Evolutionary conservation across 2,888 invertebrate species (phyloP).

Genomic region (Carabus problematicus): DNA sequence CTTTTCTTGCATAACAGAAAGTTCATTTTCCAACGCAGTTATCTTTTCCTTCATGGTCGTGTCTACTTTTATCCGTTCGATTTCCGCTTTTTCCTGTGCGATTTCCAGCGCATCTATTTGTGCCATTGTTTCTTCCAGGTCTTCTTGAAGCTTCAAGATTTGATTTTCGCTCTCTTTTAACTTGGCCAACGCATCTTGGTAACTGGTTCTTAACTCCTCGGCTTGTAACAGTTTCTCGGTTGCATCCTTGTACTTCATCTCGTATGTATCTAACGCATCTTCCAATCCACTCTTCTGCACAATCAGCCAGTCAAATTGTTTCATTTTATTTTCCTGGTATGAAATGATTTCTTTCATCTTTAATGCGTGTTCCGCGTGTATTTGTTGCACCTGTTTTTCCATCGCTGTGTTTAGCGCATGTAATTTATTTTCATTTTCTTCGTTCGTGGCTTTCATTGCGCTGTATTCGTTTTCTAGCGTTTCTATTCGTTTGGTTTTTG

Average conservation of each 20-base stretch:
- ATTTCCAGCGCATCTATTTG: not conserved
- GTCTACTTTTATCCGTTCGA: not conserved
- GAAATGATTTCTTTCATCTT: too few relatives aligned
- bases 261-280: not conserved
- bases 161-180: conserved; percentile 2
- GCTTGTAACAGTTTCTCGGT: not conserved
- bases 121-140: not conserved
- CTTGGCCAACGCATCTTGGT: not conserved
- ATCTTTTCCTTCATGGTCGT: not conserved
- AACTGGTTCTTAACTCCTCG: not conserved
- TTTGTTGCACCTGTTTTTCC: too few relatives aligned
- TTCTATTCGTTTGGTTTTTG: too few relatives aligned
- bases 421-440: too few relatives aligned
- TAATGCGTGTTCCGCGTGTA: too few relatives aligned
- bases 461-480: too few relatives aligned
- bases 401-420: too few relatives aligned
- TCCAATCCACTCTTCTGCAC: not conserved
- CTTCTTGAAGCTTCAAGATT: not conserved
- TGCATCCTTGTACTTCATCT: not conserved
- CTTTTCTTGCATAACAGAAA: not conserved
- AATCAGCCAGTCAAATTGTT: not conserved
- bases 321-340: not conserved
- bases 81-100: not conserved
- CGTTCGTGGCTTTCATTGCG: too few relatives aligned
- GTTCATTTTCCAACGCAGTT: not conserved